Base-by-base conservation (phyloP, 1,140 invertebrate genomes). In the Samia ricini region DNA sequence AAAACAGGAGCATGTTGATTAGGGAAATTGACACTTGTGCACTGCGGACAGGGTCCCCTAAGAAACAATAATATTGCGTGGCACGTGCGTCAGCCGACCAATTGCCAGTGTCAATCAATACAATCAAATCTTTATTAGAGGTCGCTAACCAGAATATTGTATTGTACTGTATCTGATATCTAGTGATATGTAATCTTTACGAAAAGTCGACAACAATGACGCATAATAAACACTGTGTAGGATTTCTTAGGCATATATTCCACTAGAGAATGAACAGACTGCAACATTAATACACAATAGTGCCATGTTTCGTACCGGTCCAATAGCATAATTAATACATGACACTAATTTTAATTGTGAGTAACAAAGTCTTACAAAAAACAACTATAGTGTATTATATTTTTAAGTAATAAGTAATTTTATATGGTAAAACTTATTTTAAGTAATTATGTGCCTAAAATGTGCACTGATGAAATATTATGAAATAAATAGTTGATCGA, bases 61-160 rank as follows among this genome's bases (percentile, higher is more conserved):
- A 57, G n/a, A 57, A 57, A n/a, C 56, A 57, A 57, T 57, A 57
- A 59, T 50, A 59, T 21, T 59, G 57, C 22, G 20, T 59, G 26
- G 42, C 49, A 42, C 22, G 20, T 59, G 57, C 57, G 57, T 59
- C 36, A 23, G 24, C 36, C 2, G 22, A 20, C 8, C 57, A 59
- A 59, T 59, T 59, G 21, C 36, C 23, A 26, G 15, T 50, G 57
- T 59, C 57, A 59, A 59, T 59, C 57, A 50, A 59, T 12, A 24
- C n/a, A 49, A 59, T 57, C 56, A 57, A 36, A 36, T 33, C 29
- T 57, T 33, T 36, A 36, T 57, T 33, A 20, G 56, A 42, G 56
- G 24, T 42, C 24, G 19, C 56, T 33, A 33, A 33, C 33, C 33
- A 33, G 33, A 15, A 52, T 52, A 52, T 52, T 21, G 21, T 22